These are phyloP conservation scores for Homarus gammarus DNA, from an alignment of 2,888 invertebrate species.

Conservation along the genomic window DNA sequence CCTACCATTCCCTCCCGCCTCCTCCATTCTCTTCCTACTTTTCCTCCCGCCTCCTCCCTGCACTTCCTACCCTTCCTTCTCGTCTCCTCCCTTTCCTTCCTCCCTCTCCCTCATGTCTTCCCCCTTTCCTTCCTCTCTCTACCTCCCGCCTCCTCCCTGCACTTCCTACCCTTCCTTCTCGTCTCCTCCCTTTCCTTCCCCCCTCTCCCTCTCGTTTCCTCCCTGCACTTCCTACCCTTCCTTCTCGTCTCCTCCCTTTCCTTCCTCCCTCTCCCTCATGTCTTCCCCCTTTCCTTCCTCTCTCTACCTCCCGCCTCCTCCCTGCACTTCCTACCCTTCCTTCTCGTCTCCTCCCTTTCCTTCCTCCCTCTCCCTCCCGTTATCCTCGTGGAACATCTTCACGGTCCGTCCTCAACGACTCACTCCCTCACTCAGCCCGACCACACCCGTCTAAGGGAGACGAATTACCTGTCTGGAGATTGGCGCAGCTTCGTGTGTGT, in stretches of 20 bases:
- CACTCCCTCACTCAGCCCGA: neutral
- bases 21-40: neutral
- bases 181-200: neutral
- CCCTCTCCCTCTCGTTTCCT: too few relatives aligned
- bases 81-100: neutral
- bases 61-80: neutral
- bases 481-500: constrained; percentile 31
- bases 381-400: neutral
- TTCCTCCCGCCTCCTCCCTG: neutral
- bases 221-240: neutral
- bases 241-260: neutral
- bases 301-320: too few relatives aligned
- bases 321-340: neutral
- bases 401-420: neutral
- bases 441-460: constrained; percentile 24
- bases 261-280: neutral
- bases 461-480: constrained; percentile 1
- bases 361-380: neutral
- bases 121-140: neutral
- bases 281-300: neutral
- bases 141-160: neutral
- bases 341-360: neutral
- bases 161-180: neutral
- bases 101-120: neutral
- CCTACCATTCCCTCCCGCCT: neutral